phyloP scores from a whole-genome alignment of 2,888 invertebrate species.

The Lasioglossum leucozonium region DNA sequence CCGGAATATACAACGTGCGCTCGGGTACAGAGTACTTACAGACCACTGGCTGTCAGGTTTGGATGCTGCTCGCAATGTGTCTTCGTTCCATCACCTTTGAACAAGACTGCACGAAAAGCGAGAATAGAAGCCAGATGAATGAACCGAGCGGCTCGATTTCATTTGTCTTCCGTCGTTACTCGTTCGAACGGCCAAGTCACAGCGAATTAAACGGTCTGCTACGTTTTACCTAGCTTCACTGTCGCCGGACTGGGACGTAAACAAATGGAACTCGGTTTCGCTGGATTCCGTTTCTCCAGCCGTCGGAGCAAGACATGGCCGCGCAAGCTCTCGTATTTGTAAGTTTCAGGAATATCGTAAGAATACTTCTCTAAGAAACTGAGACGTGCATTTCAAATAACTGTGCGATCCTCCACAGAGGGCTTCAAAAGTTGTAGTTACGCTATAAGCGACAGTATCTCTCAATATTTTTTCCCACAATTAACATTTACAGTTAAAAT shows the following conservation, averaged over 20 bases:
- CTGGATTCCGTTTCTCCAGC: background rate
- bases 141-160: constrained; percentile 31
- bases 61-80: background rate
- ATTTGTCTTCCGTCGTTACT: constrained; percentile 21
- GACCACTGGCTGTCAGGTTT: background rate
- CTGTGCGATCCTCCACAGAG: background rate
- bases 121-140: constrained; percentile 17
- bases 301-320: background rate
- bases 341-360: background rate
- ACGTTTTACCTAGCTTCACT: constrained; percentile 25
- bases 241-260: background rate
- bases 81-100: background rate
- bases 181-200: constrained; percentile 4
- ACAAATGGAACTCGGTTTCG: constrained; percentile 1
- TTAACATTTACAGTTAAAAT: background rate
- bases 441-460: background rate
- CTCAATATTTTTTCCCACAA: background rate
- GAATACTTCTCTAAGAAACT: background rate
- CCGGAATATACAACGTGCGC: background rate
- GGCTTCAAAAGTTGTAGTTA: background rate
- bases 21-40: too few species aligned
- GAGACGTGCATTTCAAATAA: background rate
- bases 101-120: background rate
- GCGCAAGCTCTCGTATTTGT: background rate
- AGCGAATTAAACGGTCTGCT: constrained; percentile 35